Conservation (phyloP, 2,888 invertebrate species). For the Drosophila cracens region DNA sequence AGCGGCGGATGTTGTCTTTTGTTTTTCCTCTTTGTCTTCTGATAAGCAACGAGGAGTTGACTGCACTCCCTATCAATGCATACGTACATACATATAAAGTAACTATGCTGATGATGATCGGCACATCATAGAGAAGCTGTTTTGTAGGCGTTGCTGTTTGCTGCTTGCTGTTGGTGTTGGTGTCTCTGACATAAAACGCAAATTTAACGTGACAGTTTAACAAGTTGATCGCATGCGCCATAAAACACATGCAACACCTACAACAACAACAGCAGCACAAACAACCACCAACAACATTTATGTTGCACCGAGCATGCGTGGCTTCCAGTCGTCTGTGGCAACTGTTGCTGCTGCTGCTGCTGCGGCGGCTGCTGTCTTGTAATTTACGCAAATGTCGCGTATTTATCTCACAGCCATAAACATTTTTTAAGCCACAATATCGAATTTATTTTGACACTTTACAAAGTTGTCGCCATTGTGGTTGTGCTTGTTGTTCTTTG, state of each 20-base stretch:
- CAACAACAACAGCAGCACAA: conserved; percentile 46
- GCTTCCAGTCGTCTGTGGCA: conserved; percentile 58
- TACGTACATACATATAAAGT: not conserved
- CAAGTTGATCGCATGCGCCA: conserved; percentile 80
- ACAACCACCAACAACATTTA: conserved; percentile 31
- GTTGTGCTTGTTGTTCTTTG: conserved; percentile 38
- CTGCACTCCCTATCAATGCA: conserved; percentile 62
- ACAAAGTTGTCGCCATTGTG: conserved; percentile 78
- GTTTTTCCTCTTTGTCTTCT: conserved; percentile 37
- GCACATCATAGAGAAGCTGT: conserved; percentile 60
- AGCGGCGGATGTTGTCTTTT: conserved; percentile 70
- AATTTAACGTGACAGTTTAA: conserved; percentile 80
- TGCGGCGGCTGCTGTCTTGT: conserved; percentile 69
- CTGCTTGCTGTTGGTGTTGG: conserved; percentile 23
- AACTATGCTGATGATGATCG: conserved; percentile 41
- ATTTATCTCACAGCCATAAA: conserved; percentile 79
- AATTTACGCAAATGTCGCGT: conserved; percentile 80
- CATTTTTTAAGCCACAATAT: conserved; percentile 81
- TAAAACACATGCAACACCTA: conserved; percentile 81
- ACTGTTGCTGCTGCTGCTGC: conserved; percentile 27
- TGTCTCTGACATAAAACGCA: conserved; percentile 73
- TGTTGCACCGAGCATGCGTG: conserved; percentile 68
- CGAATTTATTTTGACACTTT: conserved; percentile 81
- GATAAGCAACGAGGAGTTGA: conserved; percentile 71
- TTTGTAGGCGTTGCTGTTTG: conserved; percentile 21